These are phyloP conservation scores for Mechanitis messenoides DNA, from an alignment of 2,888 invertebrate species.

Conservation along the genomic window DNA sequence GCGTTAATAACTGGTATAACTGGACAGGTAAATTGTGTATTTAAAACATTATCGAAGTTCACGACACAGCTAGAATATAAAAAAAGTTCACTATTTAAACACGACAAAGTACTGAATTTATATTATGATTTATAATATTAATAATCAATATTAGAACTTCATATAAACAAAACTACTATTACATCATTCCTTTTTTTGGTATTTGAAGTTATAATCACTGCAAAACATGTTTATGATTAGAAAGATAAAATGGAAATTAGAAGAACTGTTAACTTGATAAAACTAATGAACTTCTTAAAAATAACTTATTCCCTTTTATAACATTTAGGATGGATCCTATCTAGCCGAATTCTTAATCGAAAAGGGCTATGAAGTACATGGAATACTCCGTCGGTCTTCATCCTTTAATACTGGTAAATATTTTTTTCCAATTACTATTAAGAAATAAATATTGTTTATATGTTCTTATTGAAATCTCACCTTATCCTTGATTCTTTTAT, in stretches of 20 bases:
- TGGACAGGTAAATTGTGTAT: conserved; percentile 86
- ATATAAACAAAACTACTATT: no score
- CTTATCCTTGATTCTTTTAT: no score
- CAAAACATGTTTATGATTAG: no score
- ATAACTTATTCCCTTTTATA: conserved; percentile 12
- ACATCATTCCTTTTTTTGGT: no score
- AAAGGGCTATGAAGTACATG: conserved; percentile 97
- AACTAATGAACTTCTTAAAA: neutral
- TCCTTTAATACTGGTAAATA: conserved; percentile 90
- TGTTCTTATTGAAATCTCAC: no score
- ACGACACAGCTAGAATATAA: no score
- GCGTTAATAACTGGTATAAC: conserved; percentile 98
- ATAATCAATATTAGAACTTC: no score
- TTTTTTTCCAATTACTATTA: neutral
- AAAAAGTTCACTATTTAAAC: no score
- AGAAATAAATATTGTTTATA: no score
- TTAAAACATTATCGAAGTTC: neutral
- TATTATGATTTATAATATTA: neutral
- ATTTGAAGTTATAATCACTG: no score
- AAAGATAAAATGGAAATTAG: no score
- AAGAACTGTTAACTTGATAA: neutral
- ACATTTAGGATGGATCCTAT: conserved; percentile 95
- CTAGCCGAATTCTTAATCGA: conserved; percentile 93
- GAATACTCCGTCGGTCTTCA: conserved; percentile 94
- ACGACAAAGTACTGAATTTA: neutral